These are phyloP conservation scores for Eumerus sabulonum DNA, from an alignment of 2,888 invertebrate genomes.

Conservation along the genomic window DNA sequence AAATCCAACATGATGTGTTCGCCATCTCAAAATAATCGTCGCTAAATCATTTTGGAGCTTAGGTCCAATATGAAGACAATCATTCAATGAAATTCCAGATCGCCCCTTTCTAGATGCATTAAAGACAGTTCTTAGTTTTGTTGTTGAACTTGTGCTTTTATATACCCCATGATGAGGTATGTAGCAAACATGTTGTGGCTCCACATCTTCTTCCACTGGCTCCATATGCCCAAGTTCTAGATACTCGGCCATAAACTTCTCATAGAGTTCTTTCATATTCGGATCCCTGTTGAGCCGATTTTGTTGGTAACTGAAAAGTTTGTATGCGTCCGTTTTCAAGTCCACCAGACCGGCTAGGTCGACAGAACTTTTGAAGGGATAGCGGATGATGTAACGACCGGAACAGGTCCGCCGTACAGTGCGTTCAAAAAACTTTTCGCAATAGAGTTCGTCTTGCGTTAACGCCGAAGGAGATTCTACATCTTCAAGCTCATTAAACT, in stretches of 20 bases:
- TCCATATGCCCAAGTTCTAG: constrained; percentile 43
- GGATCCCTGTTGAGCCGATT: constrained; percentile 39
- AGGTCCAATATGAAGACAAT: constrained; percentile 43
- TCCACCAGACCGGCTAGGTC: constrained; percentile 27
- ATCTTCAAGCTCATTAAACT: constrained; percentile 48
- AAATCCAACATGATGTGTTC: constrained; percentile 54
- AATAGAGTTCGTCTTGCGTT: too few relatives aligned
- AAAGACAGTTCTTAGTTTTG: too few relatives aligned
- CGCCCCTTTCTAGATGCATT: too few relatives aligned
- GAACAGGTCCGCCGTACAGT: constrained; percentile 45
- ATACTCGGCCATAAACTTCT: constrained; percentile 51
- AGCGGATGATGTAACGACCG: constrained; percentile 45
- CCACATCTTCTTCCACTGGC: constrained; percentile 13
- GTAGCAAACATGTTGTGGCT: constrained; percentile 22
- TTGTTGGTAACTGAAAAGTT: constrained; percentile 41
- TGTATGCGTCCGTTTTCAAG: constrained; percentile 37
- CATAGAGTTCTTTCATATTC: constrained; percentile 39
- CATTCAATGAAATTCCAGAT: too few relatives aligned
- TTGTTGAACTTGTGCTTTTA: too few relatives aligned
- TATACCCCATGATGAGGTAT: constrained; percentile 54
- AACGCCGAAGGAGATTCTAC: constrained; percentile 35
- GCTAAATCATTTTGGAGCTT: constrained; percentile 54
- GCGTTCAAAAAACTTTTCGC: constrained; percentile 33
- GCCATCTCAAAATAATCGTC: constrained; percentile 39
- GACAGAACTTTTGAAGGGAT: constrained; percentile 44